Base-by-base conservation (phyloP, 2,797 vertebrate species). In the Chloroceryle amazona region DNA sequence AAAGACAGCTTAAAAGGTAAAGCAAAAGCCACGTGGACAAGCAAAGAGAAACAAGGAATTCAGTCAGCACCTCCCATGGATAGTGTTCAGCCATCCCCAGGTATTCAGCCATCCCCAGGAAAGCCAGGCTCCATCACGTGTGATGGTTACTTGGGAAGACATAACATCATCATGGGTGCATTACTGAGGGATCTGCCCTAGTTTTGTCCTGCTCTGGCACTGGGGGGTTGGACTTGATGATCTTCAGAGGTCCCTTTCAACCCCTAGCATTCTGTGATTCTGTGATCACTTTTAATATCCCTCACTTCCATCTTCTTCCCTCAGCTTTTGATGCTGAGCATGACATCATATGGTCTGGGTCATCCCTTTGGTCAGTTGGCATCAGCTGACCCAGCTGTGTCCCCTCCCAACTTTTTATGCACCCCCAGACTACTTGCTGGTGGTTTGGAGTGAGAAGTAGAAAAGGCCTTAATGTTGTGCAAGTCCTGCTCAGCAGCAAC, bases 361-460 rank as follows among this genome's bases (percentile, higher is more conserved):
- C 4, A 60, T 11, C 18, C 17, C 5, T 26, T 46, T 29, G 28
- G 19, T 35, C 6, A 80, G 14, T 9, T 15, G 11, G 49, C 21
- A 13, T 54, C 65, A 55, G 15, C n/a, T 81, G 33, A 8, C 22
- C 20, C 15, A 54, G 15, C 28, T 81, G n/a, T 8, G 22, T 23
- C 17, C 4, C 19, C 33, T 57, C 28, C 26, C 41, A 72, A 0
- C 11, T 9, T 5, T 21, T 41, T 29, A 20, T 8, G 12, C 41
- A 17, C 2, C 11, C 14, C 12, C 18, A 44, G 17, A 9, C 13
- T 1, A 1, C n/a, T 37, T 0, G 0, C 9, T 66, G 10, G 7
- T 3, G 3, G 23, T 3, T 9, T 6, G 10, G 4, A 2, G 8
- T 49, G 51, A 73, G 68, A 4, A 49, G 42, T 16, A 76, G 51